Conservation (phyloP, 2,113 vertebrate species). For the Sapayoa aenigma region DNA sequence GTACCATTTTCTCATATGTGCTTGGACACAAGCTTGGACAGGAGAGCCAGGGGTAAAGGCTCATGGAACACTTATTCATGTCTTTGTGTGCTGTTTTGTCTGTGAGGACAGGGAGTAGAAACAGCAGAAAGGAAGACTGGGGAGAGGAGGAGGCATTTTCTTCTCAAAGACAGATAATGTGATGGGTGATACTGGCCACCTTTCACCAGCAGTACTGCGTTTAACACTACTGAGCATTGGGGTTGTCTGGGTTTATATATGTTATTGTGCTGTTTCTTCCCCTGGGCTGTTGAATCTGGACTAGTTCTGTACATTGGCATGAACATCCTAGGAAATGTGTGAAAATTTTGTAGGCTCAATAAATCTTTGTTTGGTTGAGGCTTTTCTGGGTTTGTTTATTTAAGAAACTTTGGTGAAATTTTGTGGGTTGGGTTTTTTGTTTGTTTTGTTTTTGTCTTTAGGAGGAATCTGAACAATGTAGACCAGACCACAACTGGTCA, state of each 20-base stretch:
- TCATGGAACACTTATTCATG: accelerated
- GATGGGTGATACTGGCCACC: not conserved
- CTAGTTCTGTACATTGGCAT: not conserved
- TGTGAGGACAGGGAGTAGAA: not conserved
- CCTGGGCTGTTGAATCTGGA: not conserved
- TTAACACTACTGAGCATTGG: not conserved
- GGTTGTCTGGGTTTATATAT: not conserved
- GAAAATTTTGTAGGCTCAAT: not conserved
- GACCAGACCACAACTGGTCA: not conserved
- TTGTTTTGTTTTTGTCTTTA: not conserved
- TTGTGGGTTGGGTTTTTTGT: not conserved
- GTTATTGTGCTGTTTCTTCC: not conserved
- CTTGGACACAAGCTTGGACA: not conserved
- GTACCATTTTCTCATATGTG: not conserved
- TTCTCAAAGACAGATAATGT: not conserved
- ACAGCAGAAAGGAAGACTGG: not conserved
- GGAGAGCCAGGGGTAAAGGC: not conserved
- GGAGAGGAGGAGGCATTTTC: too few species aligned
- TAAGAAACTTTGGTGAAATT: not conserved
- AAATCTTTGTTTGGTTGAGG: not conserved
- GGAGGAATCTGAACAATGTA: not conserved
- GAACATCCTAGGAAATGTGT: not conserved
- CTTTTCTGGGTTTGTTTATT: not conserved
- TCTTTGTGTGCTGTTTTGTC: not conserved
- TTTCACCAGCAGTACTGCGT: not conserved